Percentiles rank a stretch among this genome's conserved stretches.
Evolutionary conservation across 2,888 invertebrate genomes (phyloP).

Genomic region (Hemithea aestivaria): DNA sequence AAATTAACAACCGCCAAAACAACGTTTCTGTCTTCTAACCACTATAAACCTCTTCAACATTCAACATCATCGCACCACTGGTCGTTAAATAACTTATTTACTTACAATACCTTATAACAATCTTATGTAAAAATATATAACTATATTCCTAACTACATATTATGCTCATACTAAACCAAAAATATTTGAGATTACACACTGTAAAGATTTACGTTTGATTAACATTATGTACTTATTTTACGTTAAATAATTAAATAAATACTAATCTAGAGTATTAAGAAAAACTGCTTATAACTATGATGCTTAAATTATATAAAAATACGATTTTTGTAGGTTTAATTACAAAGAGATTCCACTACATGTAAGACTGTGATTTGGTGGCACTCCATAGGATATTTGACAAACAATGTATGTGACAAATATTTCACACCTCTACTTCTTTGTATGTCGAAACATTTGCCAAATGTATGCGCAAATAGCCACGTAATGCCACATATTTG

Average conservation of each 20-base stretch:
- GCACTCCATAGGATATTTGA: too few species aligned
- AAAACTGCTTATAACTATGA: conserved; percentile 14
- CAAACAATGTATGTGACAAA: too few species aligned
- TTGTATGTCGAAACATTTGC: too few species aligned
- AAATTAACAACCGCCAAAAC: conserved; percentile 71
- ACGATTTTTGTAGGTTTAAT: conserved; percentile 10
- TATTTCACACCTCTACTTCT: too few species aligned
- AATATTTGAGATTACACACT: conserved; percentile 22
- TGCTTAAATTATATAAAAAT: conserved; percentile 18
- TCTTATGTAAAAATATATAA: conserved; percentile 73
- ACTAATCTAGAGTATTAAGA: conserved; percentile 17
- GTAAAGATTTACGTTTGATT: conserved; percentile 16
- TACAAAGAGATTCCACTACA: conserved; percentile 12
- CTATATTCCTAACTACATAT: conserved; percentile 37
- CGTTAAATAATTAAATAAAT: conserved; percentile 20
- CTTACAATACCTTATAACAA: conserved; percentile 52
- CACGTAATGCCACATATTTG: not conserved
- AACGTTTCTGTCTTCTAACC: conserved; percentile 60
- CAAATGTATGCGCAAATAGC: too few species aligned
- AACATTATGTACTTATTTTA: conserved; percentile 14
- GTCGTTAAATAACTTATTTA: conserved; percentile 58
- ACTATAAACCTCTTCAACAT: conserved; percentile 75
- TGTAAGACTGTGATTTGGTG: too few species aligned
- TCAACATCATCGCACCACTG: conserved; percentile 77
- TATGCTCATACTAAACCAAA: conserved; percentile 14